Percentiles rank a stretch among this genome's conserved stretches.
Evolutionary conservation across 1,140 invertebrate genomes (phyloP).

Genomic region (Lasioglossum baleicum): DNA sequence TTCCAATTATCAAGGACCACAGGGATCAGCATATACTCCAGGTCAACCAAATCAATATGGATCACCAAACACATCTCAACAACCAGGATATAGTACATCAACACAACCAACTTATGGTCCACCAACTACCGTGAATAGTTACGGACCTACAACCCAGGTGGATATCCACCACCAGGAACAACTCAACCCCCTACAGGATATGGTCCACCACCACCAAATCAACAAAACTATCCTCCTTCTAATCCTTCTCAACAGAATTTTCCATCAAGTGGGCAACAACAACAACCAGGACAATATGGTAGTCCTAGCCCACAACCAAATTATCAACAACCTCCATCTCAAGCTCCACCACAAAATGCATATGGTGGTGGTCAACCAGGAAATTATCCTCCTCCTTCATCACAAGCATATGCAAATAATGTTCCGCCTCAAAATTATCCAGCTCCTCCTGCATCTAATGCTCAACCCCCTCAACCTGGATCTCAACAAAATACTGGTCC

Average conservation of each 20-base stretch:
- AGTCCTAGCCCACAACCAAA: constrained; percentile 76
- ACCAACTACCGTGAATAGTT: constrained; percentile 75
- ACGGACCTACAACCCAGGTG: constrained; percentile 75
- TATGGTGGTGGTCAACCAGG: constrained; percentile 73
- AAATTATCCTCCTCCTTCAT: constrained; percentile 76
- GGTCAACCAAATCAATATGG: constrained; percentile 77
- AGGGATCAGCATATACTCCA: constrained; percentile 70
- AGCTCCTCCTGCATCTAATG: constrained; percentile 71
- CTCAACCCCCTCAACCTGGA: constrained; percentile 72
- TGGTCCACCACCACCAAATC: constrained; percentile 76
- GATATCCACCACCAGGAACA: constrained; percentile 73
- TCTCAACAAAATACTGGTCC: constrained; percentile 71
- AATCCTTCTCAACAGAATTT: constrained; percentile 75
- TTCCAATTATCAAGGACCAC: constrained; percentile 77
- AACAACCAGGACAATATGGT: constrained; percentile 75
- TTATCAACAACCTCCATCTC: constrained; percentile 76
- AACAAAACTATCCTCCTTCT: constrained; percentile 75
- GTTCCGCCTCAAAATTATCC: constrained; percentile 76
- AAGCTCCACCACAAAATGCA: constrained; percentile 75
- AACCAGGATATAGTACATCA: constrained; percentile 72
- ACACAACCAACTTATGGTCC: constrained; percentile 77
- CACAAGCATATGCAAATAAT: constrained; percentile 76
- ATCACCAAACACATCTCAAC: constrained; percentile 74
- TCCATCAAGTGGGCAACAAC: constrained; percentile 71
- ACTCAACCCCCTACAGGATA: constrained; percentile 75